phyloP scores from a whole-genome alignment of 2,113 vertebrate species.

The Charina bottae region DNA sequence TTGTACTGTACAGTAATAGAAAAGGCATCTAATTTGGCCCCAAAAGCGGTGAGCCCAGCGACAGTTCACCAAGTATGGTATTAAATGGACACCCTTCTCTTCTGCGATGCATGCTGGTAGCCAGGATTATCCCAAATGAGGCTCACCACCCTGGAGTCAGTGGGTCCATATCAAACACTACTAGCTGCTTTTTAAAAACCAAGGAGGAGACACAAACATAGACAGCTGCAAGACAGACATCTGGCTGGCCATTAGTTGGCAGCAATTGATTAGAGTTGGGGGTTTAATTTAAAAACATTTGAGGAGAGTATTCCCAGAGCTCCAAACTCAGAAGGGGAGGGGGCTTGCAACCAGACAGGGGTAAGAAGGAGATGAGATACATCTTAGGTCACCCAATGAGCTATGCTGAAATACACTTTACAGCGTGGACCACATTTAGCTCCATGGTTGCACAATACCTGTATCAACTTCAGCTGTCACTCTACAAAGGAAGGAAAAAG shows the following conservation, averaged over 20 bases:
- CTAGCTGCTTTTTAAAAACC: neutral
- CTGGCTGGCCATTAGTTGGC: slow-evolving; percentile 47
- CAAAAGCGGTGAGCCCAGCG: neutral
- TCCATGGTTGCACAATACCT: neutral
- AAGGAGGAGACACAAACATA: neutral
- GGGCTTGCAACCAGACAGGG: neutral
- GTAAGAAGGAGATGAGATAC: slow-evolving; percentile 30
- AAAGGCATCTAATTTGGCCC: neutral
- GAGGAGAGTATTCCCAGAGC: slow-evolving; percentile 49
- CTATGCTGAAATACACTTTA: neutral
- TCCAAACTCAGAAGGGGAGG: slow-evolving; percentile 32
- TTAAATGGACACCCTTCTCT: neutral
- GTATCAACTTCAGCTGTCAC: neutral
- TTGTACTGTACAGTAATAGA: neutral
- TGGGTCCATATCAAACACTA: neutral
- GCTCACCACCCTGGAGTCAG: neutral
- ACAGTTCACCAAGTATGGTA: neutral
- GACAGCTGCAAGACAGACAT: slow-evolving; percentile 21
- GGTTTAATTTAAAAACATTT: slow-evolving; percentile 68
- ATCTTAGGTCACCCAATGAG: slow-evolving; percentile 49
- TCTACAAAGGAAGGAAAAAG: neutral
- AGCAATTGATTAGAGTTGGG: slow-evolving; percentile 64
- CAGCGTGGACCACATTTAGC: neutral
- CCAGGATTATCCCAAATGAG: neutral
- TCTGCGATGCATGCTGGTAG: neutral